Evolutionary conservation across 2,888 invertebrate species (phyloP).

Genomic region (Nephrotoma appendiculata): DNA sequence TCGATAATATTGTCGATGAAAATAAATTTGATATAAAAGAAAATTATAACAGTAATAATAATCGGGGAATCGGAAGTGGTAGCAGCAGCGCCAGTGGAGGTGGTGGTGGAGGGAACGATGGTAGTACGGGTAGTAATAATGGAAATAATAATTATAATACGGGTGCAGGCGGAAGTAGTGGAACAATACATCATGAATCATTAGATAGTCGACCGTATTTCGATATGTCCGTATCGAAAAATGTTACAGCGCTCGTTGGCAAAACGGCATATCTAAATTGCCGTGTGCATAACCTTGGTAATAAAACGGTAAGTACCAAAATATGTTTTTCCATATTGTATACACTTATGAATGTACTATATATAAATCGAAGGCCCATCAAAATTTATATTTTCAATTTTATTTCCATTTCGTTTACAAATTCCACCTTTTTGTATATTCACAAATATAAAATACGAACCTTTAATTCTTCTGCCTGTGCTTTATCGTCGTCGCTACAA

Average conservation of each 20-base stretch:
- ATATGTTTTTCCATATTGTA: background rate
- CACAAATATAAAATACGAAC: background rate
- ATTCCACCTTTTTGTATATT: background rate
- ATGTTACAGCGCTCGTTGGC: conserved; percentile 63
- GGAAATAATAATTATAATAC: background rate
- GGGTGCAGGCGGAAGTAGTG: background rate
- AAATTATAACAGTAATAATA: background rate
- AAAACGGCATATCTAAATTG: conserved; percentile 63
- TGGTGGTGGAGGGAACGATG: background rate
- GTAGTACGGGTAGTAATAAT: conserved; percentile 1
- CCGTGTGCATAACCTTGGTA: conserved; percentile 59
- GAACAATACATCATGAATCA: background rate
- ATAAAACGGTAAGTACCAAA: conserved; percentile 48
- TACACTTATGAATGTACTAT: background rate
- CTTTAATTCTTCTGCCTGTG: background rate
- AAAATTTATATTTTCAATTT: background rate
- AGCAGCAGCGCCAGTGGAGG: background rate
- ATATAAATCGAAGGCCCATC: background rate
- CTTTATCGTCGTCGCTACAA: background rate
- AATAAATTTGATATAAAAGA: conserved; percentile 4
- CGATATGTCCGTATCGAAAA: conserved; percentile 53
- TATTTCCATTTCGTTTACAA: background rate
- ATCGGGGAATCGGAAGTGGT: background rate
- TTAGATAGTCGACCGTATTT: conserved; percentile 51
- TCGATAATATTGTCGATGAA: conserved; percentile 2